Conservation (phyloP, 2,888 invertebrate genomes). For the Mesorhabditis belari region DNA sequence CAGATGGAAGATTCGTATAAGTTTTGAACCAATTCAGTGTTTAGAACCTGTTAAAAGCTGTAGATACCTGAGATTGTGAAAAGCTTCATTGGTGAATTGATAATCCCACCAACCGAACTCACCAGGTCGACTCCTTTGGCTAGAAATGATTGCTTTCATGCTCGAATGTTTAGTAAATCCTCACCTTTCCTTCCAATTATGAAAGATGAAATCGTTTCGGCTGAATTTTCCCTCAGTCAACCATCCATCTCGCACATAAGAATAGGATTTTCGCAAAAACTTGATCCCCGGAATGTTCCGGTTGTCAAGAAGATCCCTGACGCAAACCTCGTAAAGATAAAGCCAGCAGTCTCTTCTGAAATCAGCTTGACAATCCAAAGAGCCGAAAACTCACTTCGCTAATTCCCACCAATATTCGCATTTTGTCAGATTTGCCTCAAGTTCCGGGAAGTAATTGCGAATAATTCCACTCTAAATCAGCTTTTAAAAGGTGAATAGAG, state of each 20-base stretch:
- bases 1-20: too few species aligned
- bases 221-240: not conserved
- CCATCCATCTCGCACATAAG: not conserved
- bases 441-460: not conserved
- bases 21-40: too few species aligned
- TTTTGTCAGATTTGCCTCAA: not conserved
- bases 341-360: not conserved
- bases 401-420: not conserved
- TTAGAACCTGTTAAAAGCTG: too few species aligned
- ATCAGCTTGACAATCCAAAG: not conserved
- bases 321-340: not conserved
- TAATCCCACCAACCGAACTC: not conserved
- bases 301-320: not conserved
- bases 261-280: not conserved
- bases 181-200: not conserved
- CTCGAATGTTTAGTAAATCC: too few species aligned
- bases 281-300: not conserved
- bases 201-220: not conserved
- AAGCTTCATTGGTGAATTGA: not conserved
- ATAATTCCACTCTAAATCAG: not conserved
- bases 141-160: not conserved
- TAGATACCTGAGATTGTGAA: not conserved
- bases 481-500: too few species aligned
- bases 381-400: not conserved
- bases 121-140: not conserved